phyloP scores from a whole-genome alignment of 2,797 vertebrate genomes.

The Oreochromis mossambicus region DNA sequence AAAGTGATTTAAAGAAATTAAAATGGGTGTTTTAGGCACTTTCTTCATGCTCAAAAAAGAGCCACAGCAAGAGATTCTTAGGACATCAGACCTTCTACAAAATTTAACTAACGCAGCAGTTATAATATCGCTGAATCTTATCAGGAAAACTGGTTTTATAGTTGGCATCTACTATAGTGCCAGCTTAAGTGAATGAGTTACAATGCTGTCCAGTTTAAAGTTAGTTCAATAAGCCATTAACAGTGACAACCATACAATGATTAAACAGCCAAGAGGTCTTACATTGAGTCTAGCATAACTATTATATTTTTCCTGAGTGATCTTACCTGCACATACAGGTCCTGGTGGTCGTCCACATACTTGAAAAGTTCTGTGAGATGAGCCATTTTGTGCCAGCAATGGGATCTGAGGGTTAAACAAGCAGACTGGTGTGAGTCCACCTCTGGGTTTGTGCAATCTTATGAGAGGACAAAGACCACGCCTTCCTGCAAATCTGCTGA shows the following conservation, averaged over 20 bases:
- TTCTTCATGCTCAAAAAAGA: background rate
- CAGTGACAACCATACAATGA: background rate
- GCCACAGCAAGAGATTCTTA: background rate
- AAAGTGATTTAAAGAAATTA: background rate
- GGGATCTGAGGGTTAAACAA: slow-evolving; percentile 36
- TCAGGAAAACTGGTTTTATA: background rate
- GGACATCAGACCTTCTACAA: background rate
- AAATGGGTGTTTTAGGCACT: background rate
- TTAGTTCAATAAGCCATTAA: background rate
- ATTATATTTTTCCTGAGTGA: background rate
- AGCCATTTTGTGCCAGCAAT: slow-evolving; percentile 75
- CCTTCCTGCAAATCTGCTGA: slow-evolving; percentile 43
- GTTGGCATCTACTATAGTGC: background rate
- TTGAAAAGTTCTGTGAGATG: slow-evolving; percentile 82
- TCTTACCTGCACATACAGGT: slow-evolving; percentile 86
- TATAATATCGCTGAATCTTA: background rate
- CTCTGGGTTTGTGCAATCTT: background rate
- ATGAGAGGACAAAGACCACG: slow-evolving; percentile 11
- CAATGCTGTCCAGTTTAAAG: background rate
- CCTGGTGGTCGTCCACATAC: slow-evolving; percentile 91
- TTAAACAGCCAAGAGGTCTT: background rate
- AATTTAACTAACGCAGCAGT: background rate
- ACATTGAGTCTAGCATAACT: background rate
- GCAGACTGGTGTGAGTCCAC: background rate
- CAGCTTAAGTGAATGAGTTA: background rate